Conservation (phyloP, 1,140 invertebrate species). For the Holotrichia oblita region DNA sequence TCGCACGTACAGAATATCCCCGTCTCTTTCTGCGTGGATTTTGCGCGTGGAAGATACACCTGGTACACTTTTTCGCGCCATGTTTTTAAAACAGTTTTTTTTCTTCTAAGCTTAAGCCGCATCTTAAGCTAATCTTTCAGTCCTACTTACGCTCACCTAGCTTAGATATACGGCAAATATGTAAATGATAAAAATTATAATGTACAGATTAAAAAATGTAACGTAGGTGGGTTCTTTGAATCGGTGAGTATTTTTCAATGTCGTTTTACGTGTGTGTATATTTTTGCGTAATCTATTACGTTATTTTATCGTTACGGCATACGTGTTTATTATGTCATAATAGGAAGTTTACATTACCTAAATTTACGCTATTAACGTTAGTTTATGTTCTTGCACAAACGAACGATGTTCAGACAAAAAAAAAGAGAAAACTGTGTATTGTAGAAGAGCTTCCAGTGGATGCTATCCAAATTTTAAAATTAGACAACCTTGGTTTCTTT, state of each 20-base stretch:
- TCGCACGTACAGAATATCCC: no score
- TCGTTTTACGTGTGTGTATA: not conserved
- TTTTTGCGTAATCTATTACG: slow-evolving; percentile 5
- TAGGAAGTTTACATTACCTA: not conserved
- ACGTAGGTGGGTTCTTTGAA: not conserved
- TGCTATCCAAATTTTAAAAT: slow-evolving; percentile 17
- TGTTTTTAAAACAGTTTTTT: no score
- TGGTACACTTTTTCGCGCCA: no score
- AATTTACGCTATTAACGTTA: not conserved
- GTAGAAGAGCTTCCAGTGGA: not conserved
- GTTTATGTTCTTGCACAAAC: not conserved
- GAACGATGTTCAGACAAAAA: not conserved
- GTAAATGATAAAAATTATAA: no score
- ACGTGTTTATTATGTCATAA: not conserved
- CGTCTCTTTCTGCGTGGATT: no score
- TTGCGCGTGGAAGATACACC: no score
- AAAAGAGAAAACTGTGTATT: not conserved
- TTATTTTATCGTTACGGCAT: no score
- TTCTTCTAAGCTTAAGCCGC: no score
- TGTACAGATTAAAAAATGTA: no score
- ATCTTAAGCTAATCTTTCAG: no score
- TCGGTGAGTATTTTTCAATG: not conserved
- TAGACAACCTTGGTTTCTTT: slow-evolving; percentile 30
- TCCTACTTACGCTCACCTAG: no score
- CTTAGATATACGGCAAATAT: no score